A percentile compares a stretch with the other conserved stretches of the same genome.
Conservation (phyloP, 2,113 vertebrate genomes). For the Chamaea fasciata region DNA sequence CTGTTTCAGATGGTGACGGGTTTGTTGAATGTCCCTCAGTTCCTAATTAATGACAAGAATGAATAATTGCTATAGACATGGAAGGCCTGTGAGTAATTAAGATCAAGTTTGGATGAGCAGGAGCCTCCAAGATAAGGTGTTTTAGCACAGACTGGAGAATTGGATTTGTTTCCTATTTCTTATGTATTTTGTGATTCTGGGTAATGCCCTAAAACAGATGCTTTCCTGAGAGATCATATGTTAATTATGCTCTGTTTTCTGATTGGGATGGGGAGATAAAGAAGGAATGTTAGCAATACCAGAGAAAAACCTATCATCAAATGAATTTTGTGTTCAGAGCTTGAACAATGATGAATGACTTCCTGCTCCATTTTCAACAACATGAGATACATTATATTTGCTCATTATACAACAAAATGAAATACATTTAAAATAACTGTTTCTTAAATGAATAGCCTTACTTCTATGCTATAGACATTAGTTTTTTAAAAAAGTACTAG, state of each 20-base stretch:
- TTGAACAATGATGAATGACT: background rate
- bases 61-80: background rate
- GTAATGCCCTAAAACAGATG: background rate
- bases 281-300: background rate
- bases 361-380: background rate
- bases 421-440: background rate
- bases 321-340: background rate
- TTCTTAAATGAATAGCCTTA: background rate
- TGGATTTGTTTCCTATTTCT: background rate
- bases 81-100: background rate
- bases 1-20: background rate
- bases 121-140: background rate
- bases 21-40: background rate
- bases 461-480: background rate
- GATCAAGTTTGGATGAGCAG: background rate
- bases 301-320: background rate
- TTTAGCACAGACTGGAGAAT: background rate
- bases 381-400: background rate
- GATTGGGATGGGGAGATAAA: background rate
- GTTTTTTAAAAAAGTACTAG: background rate
- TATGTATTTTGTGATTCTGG: background rate
- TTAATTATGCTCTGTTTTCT: background rate
- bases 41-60: background rate
- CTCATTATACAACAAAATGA: background rate
- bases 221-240: background rate